phyloP scores from a whole-genome alignment of 2,797 vertebrate species.

The Thalassophryne amazonica region DNA sequence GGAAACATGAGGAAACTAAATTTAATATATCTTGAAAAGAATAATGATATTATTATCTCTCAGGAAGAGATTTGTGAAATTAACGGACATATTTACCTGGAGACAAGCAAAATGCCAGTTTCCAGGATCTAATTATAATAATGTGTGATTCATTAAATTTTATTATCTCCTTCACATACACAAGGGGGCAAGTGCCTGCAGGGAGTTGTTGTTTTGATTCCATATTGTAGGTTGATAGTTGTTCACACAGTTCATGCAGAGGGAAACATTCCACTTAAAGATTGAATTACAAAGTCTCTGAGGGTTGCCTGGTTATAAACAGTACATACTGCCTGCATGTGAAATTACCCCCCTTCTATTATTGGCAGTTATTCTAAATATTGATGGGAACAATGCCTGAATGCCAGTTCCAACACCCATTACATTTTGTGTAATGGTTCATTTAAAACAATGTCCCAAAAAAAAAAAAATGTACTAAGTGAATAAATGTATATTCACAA shows the following conservation, averaged over 20 bases:
- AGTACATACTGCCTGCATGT: too few relatives aligned
- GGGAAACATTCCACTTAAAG: background rate
- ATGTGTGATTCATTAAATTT: constrained; percentile 9
- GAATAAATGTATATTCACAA: too few relatives aligned
- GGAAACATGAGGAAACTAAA: too few relatives aligned
- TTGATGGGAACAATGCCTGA: too few relatives aligned
- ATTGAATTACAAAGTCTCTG: background rate
- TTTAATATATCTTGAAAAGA: too few relatives aligned
- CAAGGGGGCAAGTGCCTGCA: background rate
- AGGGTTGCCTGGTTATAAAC: background rate
- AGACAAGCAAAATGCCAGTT: constrained; percentile 30
- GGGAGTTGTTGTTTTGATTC: too few relatives aligned
- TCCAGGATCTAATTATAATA: constrained; percentile 22
- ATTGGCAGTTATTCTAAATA: too few relatives aligned
- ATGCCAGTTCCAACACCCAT: constrained; percentile 1
- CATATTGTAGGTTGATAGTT: too few relatives aligned
- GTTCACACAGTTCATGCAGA: too few relatives aligned
- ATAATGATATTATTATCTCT: too few relatives aligned
- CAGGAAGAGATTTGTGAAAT: too few relatives aligned
- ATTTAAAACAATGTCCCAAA: constrained; percentile 19
- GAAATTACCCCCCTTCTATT: too few relatives aligned
- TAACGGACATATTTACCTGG: constrained; percentile 1
- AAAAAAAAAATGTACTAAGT: constrained; percentile 28
- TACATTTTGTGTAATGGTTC: constrained; percentile 11
- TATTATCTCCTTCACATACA: background rate